Percentiles rank a stretch among this genome's conserved stretches.
Evolutionary conservation across 1,140 invertebrate genomes (phyloP).

Genomic region (Stenopsyche tienmushanensis): DNA sequence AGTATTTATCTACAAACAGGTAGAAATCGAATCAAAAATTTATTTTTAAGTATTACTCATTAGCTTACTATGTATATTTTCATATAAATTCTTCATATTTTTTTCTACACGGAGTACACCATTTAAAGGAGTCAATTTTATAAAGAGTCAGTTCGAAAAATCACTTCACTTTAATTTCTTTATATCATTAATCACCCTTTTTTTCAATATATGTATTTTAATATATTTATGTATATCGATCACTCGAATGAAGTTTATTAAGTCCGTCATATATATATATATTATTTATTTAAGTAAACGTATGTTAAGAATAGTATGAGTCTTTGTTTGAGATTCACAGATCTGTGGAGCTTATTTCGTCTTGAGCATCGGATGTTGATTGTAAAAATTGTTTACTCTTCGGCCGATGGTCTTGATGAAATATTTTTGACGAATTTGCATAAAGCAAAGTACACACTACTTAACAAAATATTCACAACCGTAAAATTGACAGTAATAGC

Average conservation of each 20-base stretch:
- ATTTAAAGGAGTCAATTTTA: slow-evolving; percentile 39
- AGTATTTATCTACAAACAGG: slow-evolving; percentile 36
- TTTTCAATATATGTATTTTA: slow-evolving; percentile 6
- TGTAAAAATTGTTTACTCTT: too few species aligned
- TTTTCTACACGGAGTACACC: slow-evolving; percentile 31
- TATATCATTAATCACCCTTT: slow-evolving; percentile 11
- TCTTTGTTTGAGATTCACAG: slow-evolving; percentile 6
- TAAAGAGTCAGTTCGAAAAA: slow-evolving; percentile 32
- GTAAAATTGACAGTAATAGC: background rate
- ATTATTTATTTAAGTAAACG: background rate
- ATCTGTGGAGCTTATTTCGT: slow-evolving; percentile 16
- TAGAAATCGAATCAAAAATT: slow-evolving; percentile 34
- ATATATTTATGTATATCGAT: too few species aligned
- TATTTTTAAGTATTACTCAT: slow-evolving; percentile 15
- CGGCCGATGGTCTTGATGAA: too few species aligned
- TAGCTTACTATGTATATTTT: slow-evolving; percentile 22
- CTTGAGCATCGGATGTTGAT: too few species aligned
- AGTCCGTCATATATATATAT: background rate
- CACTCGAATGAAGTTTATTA: too few species aligned
- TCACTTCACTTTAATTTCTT: slow-evolving; percentile 31
- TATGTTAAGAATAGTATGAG: background rate
- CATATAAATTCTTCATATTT: slow-evolving; percentile 22
- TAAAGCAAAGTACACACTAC: too few species aligned
- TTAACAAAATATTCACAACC: slow-evolving; percentile 6
- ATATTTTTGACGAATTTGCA: too few species aligned